Base-by-base conservation (phyloP, 2,797 vertebrate species). In the Melanotaenia boesemani region DNA sequence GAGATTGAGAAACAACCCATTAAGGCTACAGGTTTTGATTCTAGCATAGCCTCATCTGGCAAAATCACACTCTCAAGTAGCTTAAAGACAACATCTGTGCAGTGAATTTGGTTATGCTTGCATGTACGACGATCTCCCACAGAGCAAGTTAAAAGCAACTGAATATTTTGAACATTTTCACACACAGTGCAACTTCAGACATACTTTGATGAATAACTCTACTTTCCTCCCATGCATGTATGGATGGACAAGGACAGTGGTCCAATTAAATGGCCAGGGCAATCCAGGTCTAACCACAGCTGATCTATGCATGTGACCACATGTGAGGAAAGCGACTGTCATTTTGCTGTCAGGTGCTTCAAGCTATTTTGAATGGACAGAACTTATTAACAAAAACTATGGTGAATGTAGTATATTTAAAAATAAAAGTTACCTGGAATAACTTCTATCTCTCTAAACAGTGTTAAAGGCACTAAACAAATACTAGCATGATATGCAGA, bases 271-370 rank as follows among this genome's bases (percentile, higher is more conserved):
- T 18, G 41, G 5, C 39, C 3, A 41, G 39, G 13, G 12, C 39
- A 16, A 41, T 6, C 44, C 18, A 46, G 6, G 20, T 48, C 46
- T 48, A 48, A 48, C 18, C 7, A 9, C 46, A 48, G 46, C 20
- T 48, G 46, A 20, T 48, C 18, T n/a, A 20, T 48, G 46, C 46
- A 48, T 20, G 18, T n/a, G 46, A n/a, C 44, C 44, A n/a, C 46
- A 16, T 2, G 79, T 55, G 68, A 86, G 82, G 87, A 89, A 2
- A 46, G 44, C 10, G 34, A 56, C 64, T 84, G 74, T 84, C 84
- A 76, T 54, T 81, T 68, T 73, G 72, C 50, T 57, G 68, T 67
- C 55, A 74, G 30, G 26, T 69, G 57, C 80, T 37, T 34, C 58
- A 32, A 30, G 59, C 36, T 30, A 15, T 28, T 26, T 39, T 81